Base-by-base conservation (phyloP, 2,797 vertebrate species). In the Neomorphus geoffroyi region DNA sequence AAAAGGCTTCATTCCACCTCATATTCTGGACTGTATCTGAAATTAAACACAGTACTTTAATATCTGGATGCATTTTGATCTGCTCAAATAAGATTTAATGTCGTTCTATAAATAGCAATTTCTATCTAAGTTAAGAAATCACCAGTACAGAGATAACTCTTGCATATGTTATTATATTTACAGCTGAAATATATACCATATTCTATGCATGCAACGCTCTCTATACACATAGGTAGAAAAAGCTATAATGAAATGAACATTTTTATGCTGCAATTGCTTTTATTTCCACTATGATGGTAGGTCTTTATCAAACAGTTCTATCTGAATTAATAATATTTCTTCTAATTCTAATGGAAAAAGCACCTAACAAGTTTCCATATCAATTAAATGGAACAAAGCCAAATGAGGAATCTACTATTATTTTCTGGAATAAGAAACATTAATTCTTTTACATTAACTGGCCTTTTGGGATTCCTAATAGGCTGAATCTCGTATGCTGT, bases 381-480 rank as follows among this genome's bases (percentile, higher is more conserved):
- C 82, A 90, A 72, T 81, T 64, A 90, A 90, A 88, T 56, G 48
- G 35, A 95, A 92, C 3, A 1, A 7, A 91, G 62, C 46, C 85
- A 92, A 92, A 91, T 81, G 43, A 91, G 46, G 66, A 81, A 86
- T 39, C 62, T 50, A 57, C 45, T 86, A 92, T 83, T 96, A 95
- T 92, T 69, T 95, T 88, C 80, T 66, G 22, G 67, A 92, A 88
- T 43, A 72, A 53, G 24, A 92, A 93, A 91, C 53, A 75, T 72
- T 94, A 86, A 91, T 88, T 86, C 87, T 92, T 90, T 72, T 61
- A 83, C 6, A 11, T 75, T 94, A 94, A 94, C 79, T 75, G 51
- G 75, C 24, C 92, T 92, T 91, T 43, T 7, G 83, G 85, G 96
- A 72, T 86, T 94, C 77, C 80, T 96, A 93, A 90, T 82, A 88